Evolutionary conservation across 2,888 invertebrate species (phyloP), one percentile per base, ranked within the genome.

Genomic region (Erebia aethiops): DNA sequence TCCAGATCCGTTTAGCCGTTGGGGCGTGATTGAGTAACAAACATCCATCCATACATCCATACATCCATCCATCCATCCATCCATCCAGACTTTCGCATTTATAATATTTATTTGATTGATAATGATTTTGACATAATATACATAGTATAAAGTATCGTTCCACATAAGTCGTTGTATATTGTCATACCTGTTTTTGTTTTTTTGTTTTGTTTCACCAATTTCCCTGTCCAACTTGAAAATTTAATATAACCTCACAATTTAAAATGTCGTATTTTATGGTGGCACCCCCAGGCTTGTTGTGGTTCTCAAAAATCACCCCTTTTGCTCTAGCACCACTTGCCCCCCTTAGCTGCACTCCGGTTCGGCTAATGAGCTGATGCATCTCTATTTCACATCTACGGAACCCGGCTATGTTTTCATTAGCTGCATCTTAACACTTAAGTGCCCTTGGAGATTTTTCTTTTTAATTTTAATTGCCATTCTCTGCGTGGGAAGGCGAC

Each of bases 351-450:
- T 71, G 71, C 69, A 66, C 61, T 69, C 73, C 69, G 70, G 64
- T 67, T 62, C 35, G 52, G 75, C 75, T 76, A 76, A 77, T 77
- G 76, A 77, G 74, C 76, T 75, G 75, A 75, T 75, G 74, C 71
- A 74, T 74, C 71, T 74, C 66, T 70, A 72, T 74, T 68, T 51
- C 58, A 11, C 60, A 66, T 72, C 70, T 72, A 62, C 46, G 66
- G 62, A 62, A 63, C 69, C 61, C 63, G 54, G 65, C 73, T 70
- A 64, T 67, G 71, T 71, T 43, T 75, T 70, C 66, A 69, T 71
- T 71, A 70, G 58, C 71, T 56, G 41, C 49, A 54, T 74, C 73
- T 69, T 69, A 62, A 65, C 69, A 69, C 69, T 74, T 67, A 61
- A 71, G 61, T 58, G 58, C 71, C 54, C 71, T 64, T 58, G 16